phyloP scores from a whole-genome alignment of 2,888 invertebrate genomes.

The Noctua fimbriata region DNA sequence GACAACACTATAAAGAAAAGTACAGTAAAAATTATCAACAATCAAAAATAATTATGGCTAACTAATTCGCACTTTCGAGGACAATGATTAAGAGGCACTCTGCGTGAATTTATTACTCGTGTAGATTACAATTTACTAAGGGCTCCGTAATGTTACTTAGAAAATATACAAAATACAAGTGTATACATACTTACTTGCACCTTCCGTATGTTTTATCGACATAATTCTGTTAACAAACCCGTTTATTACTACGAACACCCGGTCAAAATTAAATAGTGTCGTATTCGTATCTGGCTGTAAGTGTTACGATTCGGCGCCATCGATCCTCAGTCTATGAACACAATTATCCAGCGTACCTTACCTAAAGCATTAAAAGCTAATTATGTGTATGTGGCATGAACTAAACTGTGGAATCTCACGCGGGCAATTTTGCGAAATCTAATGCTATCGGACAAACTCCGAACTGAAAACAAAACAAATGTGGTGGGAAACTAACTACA shows the following conservation, averaged over 20 bases:
- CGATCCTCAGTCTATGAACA: constrained; percentile 88
- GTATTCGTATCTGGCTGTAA: constrained; percentile 58
- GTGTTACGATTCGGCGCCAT: constrained; percentile 66
- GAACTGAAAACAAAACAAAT: constrained; percentile 56
- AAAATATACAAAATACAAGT: constrained; percentile 84
- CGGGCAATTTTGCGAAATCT: constrained; percentile 75
- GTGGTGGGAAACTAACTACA: constrained; percentile 49
- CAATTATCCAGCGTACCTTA: constrained; percentile 90
- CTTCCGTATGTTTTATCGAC: constrained; percentile 62
- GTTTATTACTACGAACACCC: constrained; percentile 59
- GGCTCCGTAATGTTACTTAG: constrained; percentile 76
- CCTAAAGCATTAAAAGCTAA: constrained; percentile 90
- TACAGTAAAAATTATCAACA: constrained; percentile 83
- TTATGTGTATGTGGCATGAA: constrained; percentile 89
- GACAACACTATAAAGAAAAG: constrained; percentile 81
- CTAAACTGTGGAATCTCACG: constrained; percentile 84
- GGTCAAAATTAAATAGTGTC: constrained; percentile 65
- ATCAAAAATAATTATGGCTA: constrained; percentile 88
- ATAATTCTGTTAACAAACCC: constrained; percentile 67
- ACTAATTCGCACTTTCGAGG: constrained; percentile 84
- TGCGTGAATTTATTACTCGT: constrained; percentile 86
- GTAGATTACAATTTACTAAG: constrained; percentile 82
- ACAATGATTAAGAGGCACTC: constrained; percentile 89
- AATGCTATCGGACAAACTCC: constrained; percentile 48
- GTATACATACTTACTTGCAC: constrained; percentile 65